phyloP scores from a whole-genome alignment of 2,797 vertebrate genomes.

The Thalassophryne amazonica region DNA sequence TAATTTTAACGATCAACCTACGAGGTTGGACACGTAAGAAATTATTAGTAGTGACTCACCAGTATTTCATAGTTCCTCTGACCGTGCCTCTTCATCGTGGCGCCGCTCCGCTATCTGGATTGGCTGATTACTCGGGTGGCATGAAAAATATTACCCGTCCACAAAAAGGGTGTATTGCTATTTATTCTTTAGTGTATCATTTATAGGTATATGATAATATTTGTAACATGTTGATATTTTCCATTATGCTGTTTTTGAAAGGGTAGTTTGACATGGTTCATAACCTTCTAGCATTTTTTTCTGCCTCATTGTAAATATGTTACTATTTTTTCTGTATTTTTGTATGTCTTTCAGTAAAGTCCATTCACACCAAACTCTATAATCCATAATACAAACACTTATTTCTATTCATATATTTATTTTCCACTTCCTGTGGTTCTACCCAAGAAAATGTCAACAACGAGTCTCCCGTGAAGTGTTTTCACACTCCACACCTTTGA shows the following conservation, averaged over 20 bases:
- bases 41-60: no score
- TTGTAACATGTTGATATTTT: slow-evolving; percentile 10
- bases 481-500: slow-evolving; percentile 37
- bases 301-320: not conserved
- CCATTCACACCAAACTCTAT: slow-evolving; percentile 32
- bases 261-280: not conserved
- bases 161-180: no score
- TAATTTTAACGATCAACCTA: no score
- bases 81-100: no score
- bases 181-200: no score
- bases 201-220: no score
- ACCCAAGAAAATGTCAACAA: slow-evolving; percentile 47
- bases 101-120: no score
- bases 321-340: not conserved
- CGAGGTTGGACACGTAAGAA: no score
- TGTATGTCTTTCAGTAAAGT: slow-evolving; percentile 40
- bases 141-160: no score
- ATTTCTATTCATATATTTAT: slow-evolving; percentile 66
- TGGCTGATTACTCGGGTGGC: no score
- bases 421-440: slow-evolving; percentile 20
- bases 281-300: slow-evolving; percentile 4
- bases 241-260: slow-evolving; percentile 7
- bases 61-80: no score
- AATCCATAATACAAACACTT: slow-evolving; percentile 52
- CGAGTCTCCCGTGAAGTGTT: slow-evolving; percentile 22